These are phyloP conservation scores for Sarotherodon lohbergeri DNA, from an alignment of 2,113 vertebrate species.

Conservation along the genomic window DNA sequence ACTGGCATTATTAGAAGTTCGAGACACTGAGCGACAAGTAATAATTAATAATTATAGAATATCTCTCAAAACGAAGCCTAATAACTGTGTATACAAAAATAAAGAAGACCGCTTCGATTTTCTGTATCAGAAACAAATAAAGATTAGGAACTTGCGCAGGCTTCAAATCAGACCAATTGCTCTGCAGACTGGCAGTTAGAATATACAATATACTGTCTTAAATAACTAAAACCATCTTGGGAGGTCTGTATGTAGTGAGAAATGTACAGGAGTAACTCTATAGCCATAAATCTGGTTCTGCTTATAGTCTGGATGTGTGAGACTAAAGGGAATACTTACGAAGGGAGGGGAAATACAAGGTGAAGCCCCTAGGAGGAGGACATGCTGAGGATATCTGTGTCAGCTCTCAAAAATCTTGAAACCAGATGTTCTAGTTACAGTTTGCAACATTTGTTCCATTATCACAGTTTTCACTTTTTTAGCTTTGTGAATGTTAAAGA, in stretches of 20 bases:
- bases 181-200: background rate
- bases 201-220: background rate
- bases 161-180: background rate
- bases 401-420: slow-evolving; percentile 42
- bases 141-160: accelerated
- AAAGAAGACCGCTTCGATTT: background rate
- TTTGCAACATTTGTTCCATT: background rate
- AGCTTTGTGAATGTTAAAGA: background rate
- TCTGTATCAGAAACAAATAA: background rate
- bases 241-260: slow-evolving; percentile 10
- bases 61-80: background rate
- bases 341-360: slow-evolving; percentile 18
- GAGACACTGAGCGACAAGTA: background rate
- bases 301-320: slow-evolving; percentile 34
- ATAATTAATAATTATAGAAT: background rate
- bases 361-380: background rate
- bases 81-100: background rate
- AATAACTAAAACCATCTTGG: slow-evolving; percentile 11
- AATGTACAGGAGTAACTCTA: slow-evolving; percentile 1
- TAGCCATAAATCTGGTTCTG: slow-evolving; percentile 48
- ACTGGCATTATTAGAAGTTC: background rate
- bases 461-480: background rate
- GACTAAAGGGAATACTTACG: slow-evolving; percentile 8
- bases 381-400: slow-evolving; percentile 5
- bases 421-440: slow-evolving; percentile 48